Conservation (phyloP, 2,113 vertebrate species). For the Aphelocoma coerulescens region DNA sequence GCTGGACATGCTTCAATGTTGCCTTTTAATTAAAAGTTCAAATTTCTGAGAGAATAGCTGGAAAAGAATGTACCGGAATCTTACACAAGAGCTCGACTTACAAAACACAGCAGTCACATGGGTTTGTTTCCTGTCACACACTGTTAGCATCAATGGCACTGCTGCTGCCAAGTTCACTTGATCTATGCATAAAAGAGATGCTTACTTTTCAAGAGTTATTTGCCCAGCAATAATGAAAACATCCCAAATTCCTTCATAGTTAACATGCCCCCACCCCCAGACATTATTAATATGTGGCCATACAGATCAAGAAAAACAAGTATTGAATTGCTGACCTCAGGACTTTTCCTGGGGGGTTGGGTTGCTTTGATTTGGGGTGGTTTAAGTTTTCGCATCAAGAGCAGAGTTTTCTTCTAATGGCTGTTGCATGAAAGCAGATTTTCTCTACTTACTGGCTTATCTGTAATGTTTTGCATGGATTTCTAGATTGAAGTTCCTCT, state of each 20-base stretch:
- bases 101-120: constrained; percentile 75
- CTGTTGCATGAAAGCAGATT: neutral
- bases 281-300: constrained; percentile 9
- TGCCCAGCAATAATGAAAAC: constrained; percentile 68
- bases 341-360: neutral
- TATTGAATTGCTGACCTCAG: neutral
- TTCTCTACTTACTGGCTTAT: neutral
- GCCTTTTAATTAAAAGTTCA: constrained; percentile 73
- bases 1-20: constrained; percentile 67
- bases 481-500: neutral
- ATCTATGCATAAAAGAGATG: constrained; percentile 73
- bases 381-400: neutral
- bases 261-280: neutral
- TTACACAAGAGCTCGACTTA: constrained; percentile 73
- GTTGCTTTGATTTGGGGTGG: neutral
- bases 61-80: constrained; percentile 74
- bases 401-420: neutral
- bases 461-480: neutral
- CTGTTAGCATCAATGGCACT: constrained; percentile 75
- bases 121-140: constrained; percentile 76
- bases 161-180: constrained; percentile 73
- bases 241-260: constrained; percentile 62
- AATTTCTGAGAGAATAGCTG: constrained; percentile 68
- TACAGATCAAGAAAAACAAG: constrained; percentile 19
- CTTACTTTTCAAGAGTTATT: constrained; percentile 67